Conservation (phyloP, 2,113 vertebrate genomes). For the Corynorhinus townsendii region DNA sequence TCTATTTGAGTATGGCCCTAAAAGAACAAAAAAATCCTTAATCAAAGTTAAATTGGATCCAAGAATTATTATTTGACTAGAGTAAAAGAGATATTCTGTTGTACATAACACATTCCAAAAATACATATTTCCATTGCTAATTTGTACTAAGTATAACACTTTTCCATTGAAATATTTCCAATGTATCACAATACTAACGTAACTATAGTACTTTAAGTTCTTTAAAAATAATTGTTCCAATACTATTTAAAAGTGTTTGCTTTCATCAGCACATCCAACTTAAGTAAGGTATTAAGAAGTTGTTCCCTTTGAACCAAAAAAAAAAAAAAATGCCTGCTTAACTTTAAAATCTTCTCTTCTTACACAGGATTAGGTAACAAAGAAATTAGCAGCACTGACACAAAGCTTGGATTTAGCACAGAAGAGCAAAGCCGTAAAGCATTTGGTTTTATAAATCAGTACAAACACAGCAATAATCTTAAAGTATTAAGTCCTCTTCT, state of each 20-base stretch:
- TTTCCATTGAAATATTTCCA: neutral
- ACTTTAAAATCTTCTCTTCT: conserved; percentile 74
- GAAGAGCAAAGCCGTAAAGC: conserved; percentile 50
- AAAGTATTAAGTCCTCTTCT: conserved; percentile 39
- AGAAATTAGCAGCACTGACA: conserved; percentile 63
- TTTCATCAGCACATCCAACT: conserved; percentile 41
- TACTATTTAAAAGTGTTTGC: conserved; percentile 36
- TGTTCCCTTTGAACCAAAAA: conserved; percentile 44
- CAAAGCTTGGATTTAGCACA: conserved; percentile 63
- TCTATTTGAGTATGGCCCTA: neutral
- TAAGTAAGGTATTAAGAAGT: conserved; percentile 55
- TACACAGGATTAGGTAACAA: conserved; percentile 70
- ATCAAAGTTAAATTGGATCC: neutral
- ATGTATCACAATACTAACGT: neutral
- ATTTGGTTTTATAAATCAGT: conserved; percentile 67
- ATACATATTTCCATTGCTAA: neutral
- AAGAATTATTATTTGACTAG: neutral
- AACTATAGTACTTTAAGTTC: conserved; percentile 8
- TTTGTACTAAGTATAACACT: neutral
- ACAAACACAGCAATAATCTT: conserved; percentile 51
- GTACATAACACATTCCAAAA: neutral
- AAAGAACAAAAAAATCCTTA: neutral
- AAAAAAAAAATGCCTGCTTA: conserved; percentile 58
- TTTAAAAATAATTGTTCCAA: conserved; percentile 26
- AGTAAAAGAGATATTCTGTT: neutral